These are phyloP conservation scores for Sycophila texana DNA, from an alignment of 2,888 invertebrate species.

Conservation along the genomic window DNA sequence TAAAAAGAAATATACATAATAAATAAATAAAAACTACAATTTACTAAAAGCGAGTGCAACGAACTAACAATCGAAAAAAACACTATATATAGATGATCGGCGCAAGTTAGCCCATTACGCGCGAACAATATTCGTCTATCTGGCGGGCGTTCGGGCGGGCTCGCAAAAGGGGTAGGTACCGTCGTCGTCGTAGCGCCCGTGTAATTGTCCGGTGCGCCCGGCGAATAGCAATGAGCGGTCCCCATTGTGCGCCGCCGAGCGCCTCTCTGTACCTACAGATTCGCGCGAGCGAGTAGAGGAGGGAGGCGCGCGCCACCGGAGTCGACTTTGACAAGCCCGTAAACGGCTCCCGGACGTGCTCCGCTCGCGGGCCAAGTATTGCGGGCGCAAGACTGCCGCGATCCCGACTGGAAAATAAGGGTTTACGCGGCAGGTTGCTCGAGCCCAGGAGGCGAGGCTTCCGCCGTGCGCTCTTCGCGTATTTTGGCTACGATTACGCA, in stretches of 20 bases:
- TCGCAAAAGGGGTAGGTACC: background rate
- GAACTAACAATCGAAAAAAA: no score
- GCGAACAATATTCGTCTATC: constrained; percentile 10
- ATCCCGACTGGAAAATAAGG: no score
- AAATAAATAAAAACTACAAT: no score
- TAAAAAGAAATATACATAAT: no score
- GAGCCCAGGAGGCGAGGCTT: no score
- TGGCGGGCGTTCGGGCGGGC: background rate
- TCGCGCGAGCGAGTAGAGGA: constrained; percentile 31
- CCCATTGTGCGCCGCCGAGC: constrained; percentile 18
- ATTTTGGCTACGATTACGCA: no score
- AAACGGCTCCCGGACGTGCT: constrained; percentile 33
- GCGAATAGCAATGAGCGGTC: constrained; percentile 63
- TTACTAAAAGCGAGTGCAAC: no score
- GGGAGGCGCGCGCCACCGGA: constrained; percentile 2
- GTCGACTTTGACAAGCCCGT: constrained; percentile 30
- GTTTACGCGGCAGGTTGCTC: no score
- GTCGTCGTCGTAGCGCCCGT: constrained; percentile 52
- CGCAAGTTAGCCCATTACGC: background rate
- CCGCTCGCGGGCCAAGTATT: no score
- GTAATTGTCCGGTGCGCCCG: constrained; percentile 64
- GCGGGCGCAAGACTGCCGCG: no score
- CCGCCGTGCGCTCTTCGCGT: no score
- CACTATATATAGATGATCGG: background rate
- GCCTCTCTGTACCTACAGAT: background rate